Conservation (phyloP, 2,888 invertebrate genomes). For the Monopis laevigella region DNA sequence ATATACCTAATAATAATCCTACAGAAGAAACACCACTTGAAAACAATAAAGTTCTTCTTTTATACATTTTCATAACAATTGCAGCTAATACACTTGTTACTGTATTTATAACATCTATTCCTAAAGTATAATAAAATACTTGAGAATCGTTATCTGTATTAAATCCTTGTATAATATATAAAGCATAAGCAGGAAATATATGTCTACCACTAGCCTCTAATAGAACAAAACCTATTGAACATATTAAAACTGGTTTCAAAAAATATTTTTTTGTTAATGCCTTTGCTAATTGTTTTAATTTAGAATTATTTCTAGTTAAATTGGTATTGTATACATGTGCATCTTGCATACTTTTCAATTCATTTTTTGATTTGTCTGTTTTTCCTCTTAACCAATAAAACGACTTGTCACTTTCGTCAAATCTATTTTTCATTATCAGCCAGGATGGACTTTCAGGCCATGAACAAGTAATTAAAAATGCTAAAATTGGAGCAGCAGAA, state of each 20-base stretch:
- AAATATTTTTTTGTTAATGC: constrained; percentile 27
- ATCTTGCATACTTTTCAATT: constrained; percentile 5
- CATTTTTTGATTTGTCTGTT: not conserved
- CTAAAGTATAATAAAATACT: constrained; percentile 26
- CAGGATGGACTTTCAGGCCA: constrained; percentile 21
- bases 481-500: not conserved
- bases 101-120: constrained; percentile 34
- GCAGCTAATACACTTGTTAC: constrained; percentile 29
- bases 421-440: constrained; percentile 19
- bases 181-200: constrained; percentile 10
- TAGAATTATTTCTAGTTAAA: not conserved
- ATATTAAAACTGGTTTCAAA: constrained; percentile 32
- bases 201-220: constrained; percentile 12
- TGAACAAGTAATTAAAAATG: constrained; percentile 6
- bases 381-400: constrained; percentile 13
- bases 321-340: no score
- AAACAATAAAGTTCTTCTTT: constrained; percentile 34
- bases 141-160: constrained; percentile 2
- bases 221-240: constrained; percentile 22
- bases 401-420: constrained; percentile 10
- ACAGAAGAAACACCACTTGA: constrained; percentile 31
- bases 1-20: constrained; percentile 25
- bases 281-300: not conserved
- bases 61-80: constrained; percentile 30
- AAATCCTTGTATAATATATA: constrained; percentile 9